Conservation (phyloP, 92 coral and sea anemone species). For the Phymanthus crucifer region DNA sequence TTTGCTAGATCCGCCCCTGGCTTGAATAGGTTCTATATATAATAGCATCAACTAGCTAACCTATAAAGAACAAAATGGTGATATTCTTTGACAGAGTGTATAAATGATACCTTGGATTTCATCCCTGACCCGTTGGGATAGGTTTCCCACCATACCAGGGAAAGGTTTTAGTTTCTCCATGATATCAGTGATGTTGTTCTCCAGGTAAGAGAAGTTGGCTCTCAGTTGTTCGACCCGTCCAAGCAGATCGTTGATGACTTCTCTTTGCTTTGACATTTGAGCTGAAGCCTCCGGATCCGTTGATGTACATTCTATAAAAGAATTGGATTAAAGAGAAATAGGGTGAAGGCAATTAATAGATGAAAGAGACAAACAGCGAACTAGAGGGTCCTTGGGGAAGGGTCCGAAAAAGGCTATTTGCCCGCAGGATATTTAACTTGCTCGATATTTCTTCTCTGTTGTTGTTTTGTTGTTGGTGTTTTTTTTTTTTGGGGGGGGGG, state of each 20-base stretch:
- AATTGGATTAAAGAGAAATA: too few relatives aligned
- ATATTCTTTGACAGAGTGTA: neutral
- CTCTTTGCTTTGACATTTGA: slow-evolving; percentile 12
- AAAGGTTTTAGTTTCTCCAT: slow-evolving; percentile 12
- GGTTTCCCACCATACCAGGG: neutral
- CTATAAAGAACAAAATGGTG: too few relatives aligned
- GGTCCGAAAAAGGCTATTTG: too few relatives aligned
- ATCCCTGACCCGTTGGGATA: neutral
- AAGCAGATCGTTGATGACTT: slow-evolving; percentile 8
- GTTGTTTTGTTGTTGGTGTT: too few relatives aligned
- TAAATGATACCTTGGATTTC: slow-evolving; percentile 21
- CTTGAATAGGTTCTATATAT: too few relatives aligned
- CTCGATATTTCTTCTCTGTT: too few relatives aligned
- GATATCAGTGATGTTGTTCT: neutral
- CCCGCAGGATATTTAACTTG: too few relatives aligned
- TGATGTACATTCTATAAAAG: neutral
- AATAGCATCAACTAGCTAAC: too few relatives aligned
- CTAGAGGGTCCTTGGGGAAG: neutral
- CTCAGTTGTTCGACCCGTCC: slow-evolving; percentile 23
- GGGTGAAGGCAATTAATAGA: neutral
- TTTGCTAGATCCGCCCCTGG: too few relatives aligned
- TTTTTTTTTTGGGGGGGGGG: too few relatives aligned
- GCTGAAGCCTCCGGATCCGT: neutral
- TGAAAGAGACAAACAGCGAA: too few relatives aligned
- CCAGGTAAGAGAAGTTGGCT: slow-evolving; percentile 1